These are phyloP conservation scores for Muscidifurax raptorellus DNA, from an alignment of 1,140 invertebrate genomes.

Conservation along the genomic window DNA sequence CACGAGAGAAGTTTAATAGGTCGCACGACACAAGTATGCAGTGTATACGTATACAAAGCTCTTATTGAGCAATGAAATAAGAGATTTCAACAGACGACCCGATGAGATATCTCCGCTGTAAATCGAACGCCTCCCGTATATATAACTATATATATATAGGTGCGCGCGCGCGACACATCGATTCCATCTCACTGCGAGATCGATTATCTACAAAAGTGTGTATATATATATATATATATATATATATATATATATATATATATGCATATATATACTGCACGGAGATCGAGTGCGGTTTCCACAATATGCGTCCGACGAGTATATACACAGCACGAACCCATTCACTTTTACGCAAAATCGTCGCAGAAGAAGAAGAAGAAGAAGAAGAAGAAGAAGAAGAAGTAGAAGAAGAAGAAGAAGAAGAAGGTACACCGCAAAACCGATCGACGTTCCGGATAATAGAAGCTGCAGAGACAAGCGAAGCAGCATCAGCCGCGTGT, in stretches of 20 bases:
- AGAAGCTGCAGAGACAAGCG: background rate
- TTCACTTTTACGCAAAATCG: constrained; percentile 10
- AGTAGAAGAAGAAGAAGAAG: background rate
- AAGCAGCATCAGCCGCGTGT: background rate
- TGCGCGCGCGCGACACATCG: background rate
- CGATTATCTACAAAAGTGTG: constrained; percentile 33
- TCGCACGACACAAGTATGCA: background rate
- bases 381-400: background rate
- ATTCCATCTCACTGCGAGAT: constrained; percentile 2
- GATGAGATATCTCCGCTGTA: background rate
- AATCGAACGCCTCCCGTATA: no score
- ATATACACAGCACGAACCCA: no score
- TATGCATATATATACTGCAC: no score
- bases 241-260: background rate
- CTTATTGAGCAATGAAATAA: background rate
- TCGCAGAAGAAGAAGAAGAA: background rate
- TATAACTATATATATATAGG: no score
- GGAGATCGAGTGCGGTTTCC: no score
- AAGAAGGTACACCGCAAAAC: background rate
- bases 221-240: no score
- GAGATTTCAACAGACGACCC: background rate
- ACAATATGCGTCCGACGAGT: background rate
- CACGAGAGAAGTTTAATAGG: background rate
- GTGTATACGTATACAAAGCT: background rate
- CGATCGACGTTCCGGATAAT: background rate